Percentiles rank a stretch among this genome's conserved stretches.
Conservation (phyloP, 2,888 invertebrate species). For the Platerodrilus igneus region DNA sequence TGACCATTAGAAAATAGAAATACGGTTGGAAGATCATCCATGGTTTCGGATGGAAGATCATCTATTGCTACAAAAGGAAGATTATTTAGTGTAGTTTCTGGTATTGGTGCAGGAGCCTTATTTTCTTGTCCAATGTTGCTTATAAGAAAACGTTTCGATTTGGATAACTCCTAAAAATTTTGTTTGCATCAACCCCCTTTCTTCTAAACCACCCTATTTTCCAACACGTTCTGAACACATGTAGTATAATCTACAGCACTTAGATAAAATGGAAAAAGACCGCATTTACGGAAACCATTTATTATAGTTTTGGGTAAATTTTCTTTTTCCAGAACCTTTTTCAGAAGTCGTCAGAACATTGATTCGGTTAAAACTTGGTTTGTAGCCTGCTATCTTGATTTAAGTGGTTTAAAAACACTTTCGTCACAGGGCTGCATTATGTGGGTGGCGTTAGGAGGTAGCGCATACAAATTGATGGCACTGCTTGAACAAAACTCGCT, state of each 20-base stretch:
- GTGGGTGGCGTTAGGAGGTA: too few relatives aligned
- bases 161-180: conserved; percentile 4
- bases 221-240: conserved; percentile 15
- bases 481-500: conserved; percentile 4
- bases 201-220: conserved; percentile 5
- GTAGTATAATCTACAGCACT: conserved; percentile 15
- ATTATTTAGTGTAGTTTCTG: too few relatives aligned
- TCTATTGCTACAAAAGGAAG: too few relatives aligned
- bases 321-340: conserved; percentile 4
- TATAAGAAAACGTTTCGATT: not conserved
- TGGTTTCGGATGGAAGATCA: too few relatives aligned
- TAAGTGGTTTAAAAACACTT: too few relatives aligned
- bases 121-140: not conserved
- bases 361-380: conserved; percentile 11
- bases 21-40: too few relatives aligned
- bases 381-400: too few relatives aligned
- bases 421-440: too few relatives aligned
- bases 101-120: too few relatives aligned
- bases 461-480: conserved; percentile 14
- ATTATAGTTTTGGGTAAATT: conserved; percentile 10
- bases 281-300: conserved; percentile 16
- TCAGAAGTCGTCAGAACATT: conserved; percentile 4
- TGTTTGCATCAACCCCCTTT: not conserved
- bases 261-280: conserved; percentile 12
- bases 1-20: too few relatives aligned